Conservation (phyloP, 2,888 invertebrate species). For the Phalera bucephala region DNA sequence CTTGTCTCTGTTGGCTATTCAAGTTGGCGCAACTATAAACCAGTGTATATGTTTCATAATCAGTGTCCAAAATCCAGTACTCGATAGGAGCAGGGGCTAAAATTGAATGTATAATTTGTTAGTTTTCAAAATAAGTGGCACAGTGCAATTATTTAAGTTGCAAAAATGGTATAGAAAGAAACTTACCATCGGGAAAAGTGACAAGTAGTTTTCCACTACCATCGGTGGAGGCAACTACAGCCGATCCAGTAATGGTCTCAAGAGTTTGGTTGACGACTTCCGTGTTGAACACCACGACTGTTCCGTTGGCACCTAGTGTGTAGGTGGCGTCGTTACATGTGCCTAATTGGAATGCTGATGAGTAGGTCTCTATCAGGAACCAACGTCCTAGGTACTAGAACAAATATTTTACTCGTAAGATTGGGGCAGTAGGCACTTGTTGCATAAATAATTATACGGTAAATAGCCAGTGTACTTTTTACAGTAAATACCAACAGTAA, state of each 20-base stretch:
- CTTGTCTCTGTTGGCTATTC: conserved; percentile 53
- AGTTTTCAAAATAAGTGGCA: no score
- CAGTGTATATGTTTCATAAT: conserved; percentile 83
- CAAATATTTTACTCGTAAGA: conserved; percentile 5
- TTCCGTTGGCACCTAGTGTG: conserved; percentile 45
- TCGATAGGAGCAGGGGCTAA: conserved; percentile 30
- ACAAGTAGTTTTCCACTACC: conserved; percentile 81
- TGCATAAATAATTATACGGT: no score
- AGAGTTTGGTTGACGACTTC: conserved; percentile 67
- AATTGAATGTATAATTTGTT: no score
- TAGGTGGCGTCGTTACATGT: conserved; percentile 64
- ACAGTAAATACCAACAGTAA: no score
- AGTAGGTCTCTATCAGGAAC: conserved; percentile 41
- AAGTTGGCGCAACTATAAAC: conserved; percentile 83
- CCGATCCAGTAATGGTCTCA: conserved; percentile 76
- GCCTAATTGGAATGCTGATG: conserved; percentile 40
- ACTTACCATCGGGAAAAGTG: conserved; percentile 48
- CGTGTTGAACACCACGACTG: conserved; percentile 47
- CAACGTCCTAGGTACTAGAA: conserved; percentile 43
- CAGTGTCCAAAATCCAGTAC: conserved; percentile 68
- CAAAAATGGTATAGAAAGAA: conserved; percentile 24
- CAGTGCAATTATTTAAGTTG: no score
- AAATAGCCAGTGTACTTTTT: no score
- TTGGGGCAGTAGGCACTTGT: no score
- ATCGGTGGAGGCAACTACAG: conserved; percentile 57